phyloP scores from a whole-genome alignment of 2,888 invertebrate genomes.

The Cryptophagus acutangulus region DNA sequence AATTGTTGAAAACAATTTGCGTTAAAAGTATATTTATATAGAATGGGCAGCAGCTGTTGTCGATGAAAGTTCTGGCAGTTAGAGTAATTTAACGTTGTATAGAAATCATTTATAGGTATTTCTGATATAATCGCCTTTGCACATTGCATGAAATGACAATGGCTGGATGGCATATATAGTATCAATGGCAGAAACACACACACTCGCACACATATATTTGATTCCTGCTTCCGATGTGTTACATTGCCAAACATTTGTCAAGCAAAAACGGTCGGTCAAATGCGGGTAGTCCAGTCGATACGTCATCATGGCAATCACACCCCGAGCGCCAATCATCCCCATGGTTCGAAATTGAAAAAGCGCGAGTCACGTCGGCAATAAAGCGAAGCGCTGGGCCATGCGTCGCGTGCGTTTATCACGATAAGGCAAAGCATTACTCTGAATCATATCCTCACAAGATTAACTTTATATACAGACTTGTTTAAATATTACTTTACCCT shows the following conservation, averaged over 20 bases:
- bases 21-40: conserved; percentile 15
- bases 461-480: conserved; percentile 19
- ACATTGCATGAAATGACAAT: conserved; percentile 22
- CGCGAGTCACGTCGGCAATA: conserved; percentile 51
- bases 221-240: conserved; percentile 27
- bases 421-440: conserved; percentile 35
- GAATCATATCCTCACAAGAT: conserved; percentile 37
- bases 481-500: conserved; percentile 7
- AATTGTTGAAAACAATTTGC: conserved; percentile 8
- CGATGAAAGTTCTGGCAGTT: conserved; percentile 10
- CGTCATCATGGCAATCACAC: conserved; percentile 51
- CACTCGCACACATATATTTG: conserved; percentile 23
- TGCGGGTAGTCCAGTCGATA: conserved; percentile 45
- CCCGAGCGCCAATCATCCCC: conserved; percentile 50
- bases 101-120: conserved; percentile 25
- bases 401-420: conserved; percentile 48
- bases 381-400: conserved; percentile 47
- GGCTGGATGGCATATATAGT: conserved; percentile 25
- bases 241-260: conserved; percentile 41
- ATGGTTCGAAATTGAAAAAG: conserved; percentile 50
- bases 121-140: conserved; percentile 22
- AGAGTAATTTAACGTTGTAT: conserved; percentile 23
- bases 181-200: conserved; percentile 25
- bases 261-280: conserved; percentile 40
- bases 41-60: conserved; percentile 14